Evolutionary conservation across 2,888 invertebrate genomes (phyloP), one percentile per base, ranked within the genome.

Genomic region (Synanthedon tipuliformis): DNA sequence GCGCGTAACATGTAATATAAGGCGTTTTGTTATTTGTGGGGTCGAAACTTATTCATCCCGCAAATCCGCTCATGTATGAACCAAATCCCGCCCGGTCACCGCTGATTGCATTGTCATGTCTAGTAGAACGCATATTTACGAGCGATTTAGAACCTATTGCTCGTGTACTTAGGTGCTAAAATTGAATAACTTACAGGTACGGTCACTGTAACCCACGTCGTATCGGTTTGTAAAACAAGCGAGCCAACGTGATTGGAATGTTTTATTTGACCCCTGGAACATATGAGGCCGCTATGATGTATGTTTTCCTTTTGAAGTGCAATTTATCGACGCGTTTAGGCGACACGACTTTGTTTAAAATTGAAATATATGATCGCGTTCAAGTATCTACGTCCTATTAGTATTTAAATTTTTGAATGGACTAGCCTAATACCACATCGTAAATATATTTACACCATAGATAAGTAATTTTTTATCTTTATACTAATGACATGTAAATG

Each of bases 71-170:
- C 86, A 84, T 86, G 87, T 86, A 85, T 81, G 85, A 85, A 78
- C 74, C 79, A 86, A 87, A 86, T 85, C 87, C 86, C 77, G 79
- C 77, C 72, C 82, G 87, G 87, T 87, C 87, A 86, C 81, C 86
- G 85, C 79, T 86, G 86, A 87, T 86, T 86, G 87, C 87, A 83
- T 84, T 86, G 87, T 86, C 87, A 85, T 86, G 83, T 85, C 81
- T 78, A 75, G 73, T 71, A 73, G 75, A 69, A 73, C 57, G 51
- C 52, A 45, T 41, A 50, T 15, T 50, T 41, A 16, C 52, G 53
- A 53, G 23, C 56, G 50, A 78, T 61, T 65, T 59, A 55, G 50
- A 56, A 60, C 66, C 64, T 68, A 74, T 40, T 2, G 0, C 0
- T 3, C 1, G 27, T 53, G 1, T 27, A 0, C 12, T 57, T 65